Percentiles rank a stretch among this genome's conserved stretches.
phyloP scores from a whole-genome alignment of 1,140 invertebrate genomes.

The Zelostemma sp. region DNA sequence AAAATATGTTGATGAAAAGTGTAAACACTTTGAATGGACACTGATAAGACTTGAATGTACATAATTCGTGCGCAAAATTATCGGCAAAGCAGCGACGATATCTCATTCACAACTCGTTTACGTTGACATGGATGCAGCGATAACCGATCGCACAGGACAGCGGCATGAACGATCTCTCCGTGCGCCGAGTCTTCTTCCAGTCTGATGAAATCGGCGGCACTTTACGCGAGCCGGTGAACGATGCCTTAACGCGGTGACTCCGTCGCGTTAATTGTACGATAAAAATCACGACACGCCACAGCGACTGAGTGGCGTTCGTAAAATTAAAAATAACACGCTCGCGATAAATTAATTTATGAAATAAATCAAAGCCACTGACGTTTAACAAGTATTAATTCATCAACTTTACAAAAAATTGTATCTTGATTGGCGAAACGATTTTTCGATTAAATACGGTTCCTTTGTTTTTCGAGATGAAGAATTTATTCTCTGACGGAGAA shows the following conservation, averaged over 20 bases:
- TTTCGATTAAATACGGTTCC: not conserved
- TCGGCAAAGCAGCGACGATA: not conserved
- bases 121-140: slow-evolving; percentile 11
- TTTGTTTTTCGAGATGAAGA: slow-evolving; percentile 4
- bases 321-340: slow-evolving; percentile 65
- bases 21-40: too few species aligned
- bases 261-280: slow-evolving; percentile 70
- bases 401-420: too few species aligned
- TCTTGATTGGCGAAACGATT: too few species aligned
- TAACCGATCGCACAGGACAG: slow-evolving; percentile 1
- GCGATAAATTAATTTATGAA: slow-evolving; percentile 61
- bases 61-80: too few species aligned
- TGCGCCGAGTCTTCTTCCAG: slow-evolving; percentile 18
- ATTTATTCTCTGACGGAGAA: too few species aligned
- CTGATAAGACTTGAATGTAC: too few species aligned
- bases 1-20: too few species aligned
- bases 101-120: slow-evolving; percentile 11
- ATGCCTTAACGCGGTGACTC: slow-evolving; percentile 64
- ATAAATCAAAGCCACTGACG: slow-evolving; percentile 37
- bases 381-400: not conserved
- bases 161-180: slow-evolving; percentile 4
- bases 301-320: slow-evolving; percentile 56
- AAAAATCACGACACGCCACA: slow-evolving; percentile 70
- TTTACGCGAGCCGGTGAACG: slow-evolving; percentile 55
- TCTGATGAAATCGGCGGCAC: slow-evolving; percentile 58